Base-by-base conservation (phyloP, 2,888 invertebrate genomes). In the Acanthopleura granulata region DNA sequence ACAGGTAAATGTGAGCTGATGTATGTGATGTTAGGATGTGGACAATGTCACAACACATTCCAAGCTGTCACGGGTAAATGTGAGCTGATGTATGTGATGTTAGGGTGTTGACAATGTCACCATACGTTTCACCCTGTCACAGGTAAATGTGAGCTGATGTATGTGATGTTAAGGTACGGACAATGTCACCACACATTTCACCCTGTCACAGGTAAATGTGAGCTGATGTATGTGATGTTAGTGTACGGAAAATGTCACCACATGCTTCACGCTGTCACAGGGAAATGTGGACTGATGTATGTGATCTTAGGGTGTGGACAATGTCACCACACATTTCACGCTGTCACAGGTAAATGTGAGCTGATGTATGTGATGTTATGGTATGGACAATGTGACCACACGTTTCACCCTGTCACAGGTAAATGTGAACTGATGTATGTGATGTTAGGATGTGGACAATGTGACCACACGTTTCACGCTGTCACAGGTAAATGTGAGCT, bases 261-360 rank as follows among this genome's bases (percentile, higher is more conserved):
- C 92, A 93, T 99, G 80, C 94, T 96, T 76, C 99, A 99, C 91
- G 94, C 97, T 0, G 92, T 40, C 40, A 40, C 40, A 40, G 40
- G 40, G 3, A 9, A 40, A 40, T 40, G 40, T 0, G 95, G 97
- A 80, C 91, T 97, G 83, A 97, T 97, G 6, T 99, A 98, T 91
- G 95, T 99, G 70, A 97, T 99, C 95, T 97, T 97, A 90, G 93
- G 99, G 74, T 99, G 99, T 89, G 93, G 99, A 81, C 98, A 99
- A 92, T 95, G 96, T 14, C 99, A 99, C 90, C 99, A 99, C 92
- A 93, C 99, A 80, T 94, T 96, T 76, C 99, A 99, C 91, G 94
- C 97, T 0, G 92, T 95, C 25, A 66, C 66, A 27, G 57, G 12
- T 57, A 57, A 57, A 40, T 40, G 40, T 0, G 95, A 97, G 80